These are phyloP conservation scores for Stegostoma tigrinum DNA, from an alignment of 2,113 vertebrate genomes.

Conservation along the genomic window DNA sequence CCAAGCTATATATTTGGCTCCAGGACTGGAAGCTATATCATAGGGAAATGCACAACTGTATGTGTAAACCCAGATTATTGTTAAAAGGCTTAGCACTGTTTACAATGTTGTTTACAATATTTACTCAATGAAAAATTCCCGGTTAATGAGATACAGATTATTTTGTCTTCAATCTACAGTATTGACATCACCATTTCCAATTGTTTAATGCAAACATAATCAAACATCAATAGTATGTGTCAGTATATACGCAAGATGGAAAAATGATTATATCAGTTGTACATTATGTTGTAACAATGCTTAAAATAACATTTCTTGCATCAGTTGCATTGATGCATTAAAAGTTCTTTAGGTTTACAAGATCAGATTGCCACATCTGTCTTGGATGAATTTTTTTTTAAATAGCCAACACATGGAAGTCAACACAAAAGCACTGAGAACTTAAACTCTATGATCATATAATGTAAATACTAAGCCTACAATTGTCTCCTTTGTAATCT, in stretches of 20 bases:
- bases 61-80: not conserved
- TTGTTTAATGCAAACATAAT: not conserved
- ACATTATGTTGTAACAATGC: not conserved
- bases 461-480: not conserved
- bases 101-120: slow-evolving; percentile 11
- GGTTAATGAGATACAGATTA: not conserved
- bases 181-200: not conserved
- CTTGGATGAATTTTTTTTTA: not conserved
- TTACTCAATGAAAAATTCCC: not conserved
- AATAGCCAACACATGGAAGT: not conserved
- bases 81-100: slow-evolving; percentile 1
- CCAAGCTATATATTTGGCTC: not conserved
- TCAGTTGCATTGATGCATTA: not conserved
- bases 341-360: not conserved
- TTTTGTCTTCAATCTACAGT: not conserved
- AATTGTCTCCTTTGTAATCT: not conserved
- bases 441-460: not conserved
- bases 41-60: not conserved
- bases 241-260: not conserved
- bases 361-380: not conserved
- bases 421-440: not conserved
- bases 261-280: not conserved
- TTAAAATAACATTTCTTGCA: not conserved
- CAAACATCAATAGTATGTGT: not conserved
- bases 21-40: not conserved